Evolutionary conservation across 2,888 invertebrate species (phyloP), one percentile per base, ranked within the genome.

Genomic region (Calameuta pallipes): DNA sequence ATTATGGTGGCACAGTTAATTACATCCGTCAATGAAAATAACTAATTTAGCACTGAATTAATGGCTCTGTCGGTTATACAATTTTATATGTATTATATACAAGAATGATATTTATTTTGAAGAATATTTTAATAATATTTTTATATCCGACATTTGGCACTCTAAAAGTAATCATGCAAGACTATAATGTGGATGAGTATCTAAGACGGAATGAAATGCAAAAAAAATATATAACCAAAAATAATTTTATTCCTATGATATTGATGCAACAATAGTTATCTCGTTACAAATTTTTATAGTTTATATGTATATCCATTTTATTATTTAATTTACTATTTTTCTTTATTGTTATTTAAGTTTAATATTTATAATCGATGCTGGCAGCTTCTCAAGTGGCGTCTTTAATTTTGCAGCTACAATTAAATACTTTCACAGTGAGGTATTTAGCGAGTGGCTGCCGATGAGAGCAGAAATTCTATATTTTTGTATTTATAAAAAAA

Each of bases 271-370:
- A 56, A 23, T 23, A 56, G 23, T 56, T 56, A 56, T 56, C 23
- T 56, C 1, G 84, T 84, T 85, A 81, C 36, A 79, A 78, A 74
- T 79, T 76, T 84, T 83, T 83, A 83, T 82, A 84, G 83, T 83
- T 80, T 82, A 84, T 83, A 78, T 56, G 11, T 31, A 35, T 74
- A 83, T 85, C 85, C 83, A 84, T 82, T 83, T 80, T 80, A 80
- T 74, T 74, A 41, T 78, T 78, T 80, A 76, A 76, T 70, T 71
- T 81, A 83, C 82, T 85, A 83, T 83, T 79, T 84, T 75, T 77
- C 80, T 81, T 79, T 79, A 75, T 83, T 81, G 78, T 79, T 79
- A 56, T 56, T 56, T 23, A 23, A 56, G 23, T 56, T 23, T 56
- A 56, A 56, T 56, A 56, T 56, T 56, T 56, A 56, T 56, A 56